phyloP scores from a whole-genome alignment of 2,888 invertebrate genomes.

The Panzeria rudis region DNA sequence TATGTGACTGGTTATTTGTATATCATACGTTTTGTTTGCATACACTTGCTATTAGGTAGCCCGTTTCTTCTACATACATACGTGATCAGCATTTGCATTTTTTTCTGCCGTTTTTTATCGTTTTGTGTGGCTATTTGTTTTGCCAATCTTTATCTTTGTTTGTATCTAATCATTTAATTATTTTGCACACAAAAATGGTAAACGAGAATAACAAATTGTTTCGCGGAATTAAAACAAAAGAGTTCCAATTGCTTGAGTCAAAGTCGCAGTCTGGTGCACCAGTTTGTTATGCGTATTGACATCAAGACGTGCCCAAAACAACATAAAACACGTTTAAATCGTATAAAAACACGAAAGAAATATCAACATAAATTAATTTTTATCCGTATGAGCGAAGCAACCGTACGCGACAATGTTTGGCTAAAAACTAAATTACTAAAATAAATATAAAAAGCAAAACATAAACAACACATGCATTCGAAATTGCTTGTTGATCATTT shows the following conservation, averaged over 20 bases:
- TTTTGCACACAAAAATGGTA: conserved; percentile 53
- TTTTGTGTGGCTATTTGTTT: conserved; percentile 21
- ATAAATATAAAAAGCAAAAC: conserved; percentile 63
- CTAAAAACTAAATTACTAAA: conserved; percentile 70
- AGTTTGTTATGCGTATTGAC: conserved; percentile 28
- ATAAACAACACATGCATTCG: conserved; percentile 40
- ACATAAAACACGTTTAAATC: conserved; percentile 46
- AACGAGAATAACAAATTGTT: conserved; percentile 61
- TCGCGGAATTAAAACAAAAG: conserved; percentile 44
- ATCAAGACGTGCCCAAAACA: conserved; percentile 57
- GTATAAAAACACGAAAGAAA: conserved; percentile 44
- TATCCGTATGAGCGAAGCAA: conserved; percentile 34
- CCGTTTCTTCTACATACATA: conserved; percentile 82
- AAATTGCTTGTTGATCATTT: conserved; percentile 56
- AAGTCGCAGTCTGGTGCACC: conserved; percentile 34
- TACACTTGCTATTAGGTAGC: conserved; percentile 60
- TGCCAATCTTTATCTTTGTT: conserved; percentile 37
- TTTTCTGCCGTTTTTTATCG: neutral
- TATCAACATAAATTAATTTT: conserved; percentile 31
- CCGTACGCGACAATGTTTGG: conserved; percentile 68
- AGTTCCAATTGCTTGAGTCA: conserved; percentile 8
- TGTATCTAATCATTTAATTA: conserved; percentile 66
- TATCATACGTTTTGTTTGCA: conserved; percentile 2
- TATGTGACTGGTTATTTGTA: conserved; percentile 26
- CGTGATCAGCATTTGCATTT: conserved; percentile 78